Percentiles rank a stretch among this genome's conserved stretches.
These are phyloP conservation scores for Myotis pilosus DNA, from an alignment of 2,797 vertebrate species.

Conservation along the genomic window DNA sequence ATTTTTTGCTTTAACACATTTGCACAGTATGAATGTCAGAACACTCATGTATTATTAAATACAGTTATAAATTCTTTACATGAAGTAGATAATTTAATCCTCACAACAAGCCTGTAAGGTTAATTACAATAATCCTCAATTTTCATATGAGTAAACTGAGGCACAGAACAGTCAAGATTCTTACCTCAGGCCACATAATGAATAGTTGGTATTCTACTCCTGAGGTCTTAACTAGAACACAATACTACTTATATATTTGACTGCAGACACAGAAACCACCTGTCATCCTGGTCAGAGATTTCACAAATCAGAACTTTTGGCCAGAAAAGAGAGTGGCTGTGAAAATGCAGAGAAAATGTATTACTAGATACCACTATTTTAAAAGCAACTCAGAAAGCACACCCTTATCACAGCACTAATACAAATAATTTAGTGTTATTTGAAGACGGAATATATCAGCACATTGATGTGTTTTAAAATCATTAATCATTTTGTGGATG, in stretches of 20 bases:
- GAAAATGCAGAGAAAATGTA: background rate
- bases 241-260: background rate
- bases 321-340: background rate
- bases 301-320: background rate
- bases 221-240: background rate
- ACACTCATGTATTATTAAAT: background rate
- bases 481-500: background rate
- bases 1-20: background rate
- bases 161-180: background rate
- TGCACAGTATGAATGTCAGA: background rate
- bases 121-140: background rate
- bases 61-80: background rate
- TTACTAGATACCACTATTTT: background rate
- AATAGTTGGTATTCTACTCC: background rate
- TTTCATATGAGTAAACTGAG: background rate
- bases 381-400: constrained; percentile 27
- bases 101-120: background rate
- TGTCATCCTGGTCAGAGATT: background rate
- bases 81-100: background rate
- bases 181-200: background rate
- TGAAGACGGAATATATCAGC: background rate
- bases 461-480: background rate
- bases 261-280: background rate
- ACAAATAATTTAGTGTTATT: background rate
- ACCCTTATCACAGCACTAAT: background rate